Evolutionary conservation across 2,113 vertebrate genomes (phyloP).

Genomic region (Dendropsophus ebraccatus): DNA sequence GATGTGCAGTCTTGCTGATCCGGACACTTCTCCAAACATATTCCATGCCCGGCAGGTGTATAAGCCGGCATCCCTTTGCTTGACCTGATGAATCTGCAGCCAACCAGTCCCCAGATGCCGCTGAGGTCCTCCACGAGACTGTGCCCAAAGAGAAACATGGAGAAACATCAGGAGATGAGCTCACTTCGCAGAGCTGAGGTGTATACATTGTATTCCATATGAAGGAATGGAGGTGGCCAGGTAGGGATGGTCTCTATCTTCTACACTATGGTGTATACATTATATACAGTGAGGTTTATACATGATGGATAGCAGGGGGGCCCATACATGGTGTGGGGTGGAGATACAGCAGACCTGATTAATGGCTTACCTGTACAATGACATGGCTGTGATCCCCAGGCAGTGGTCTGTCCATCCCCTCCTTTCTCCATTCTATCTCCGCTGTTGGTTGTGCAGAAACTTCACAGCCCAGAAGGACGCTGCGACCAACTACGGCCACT

Average conservation of each 20-base stretch:
- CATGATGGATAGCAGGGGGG: neutral
- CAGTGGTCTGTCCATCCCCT: neutral
- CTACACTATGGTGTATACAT: neutral
- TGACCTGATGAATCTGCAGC: constrained; percentile 65
- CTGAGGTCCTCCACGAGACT: constrained; percentile 65
- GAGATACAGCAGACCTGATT: neutral
- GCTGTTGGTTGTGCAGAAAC: constrained; percentile 43
- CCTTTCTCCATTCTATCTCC: constrained; percentile 44
- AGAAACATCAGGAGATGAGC: neutral
- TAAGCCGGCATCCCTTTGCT: constrained; percentile 61
- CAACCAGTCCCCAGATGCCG: constrained; percentile 65
- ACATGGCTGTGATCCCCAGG: constrained; percentile 29
- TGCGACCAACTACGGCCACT: constrained; percentile 19
- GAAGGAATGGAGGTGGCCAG: too few relatives aligned
- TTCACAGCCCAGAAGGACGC: constrained; percentile 43
- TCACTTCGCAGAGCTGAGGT: neutral
- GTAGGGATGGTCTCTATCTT: neutral
- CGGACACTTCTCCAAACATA: constrained; percentile 64
- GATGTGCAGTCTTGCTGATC: constrained; percentile 64
- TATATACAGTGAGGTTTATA: neutral
- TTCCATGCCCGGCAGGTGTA: constrained; percentile 67
- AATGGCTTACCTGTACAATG: constrained; percentile 14
- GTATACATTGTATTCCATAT: neutral
- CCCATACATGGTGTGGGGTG: neutral
- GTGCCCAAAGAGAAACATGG: neutral